Evolutionary conservation across 2,888 invertebrate species (phyloP).

Genomic region (Drosophila paucipuncta): DNA sequence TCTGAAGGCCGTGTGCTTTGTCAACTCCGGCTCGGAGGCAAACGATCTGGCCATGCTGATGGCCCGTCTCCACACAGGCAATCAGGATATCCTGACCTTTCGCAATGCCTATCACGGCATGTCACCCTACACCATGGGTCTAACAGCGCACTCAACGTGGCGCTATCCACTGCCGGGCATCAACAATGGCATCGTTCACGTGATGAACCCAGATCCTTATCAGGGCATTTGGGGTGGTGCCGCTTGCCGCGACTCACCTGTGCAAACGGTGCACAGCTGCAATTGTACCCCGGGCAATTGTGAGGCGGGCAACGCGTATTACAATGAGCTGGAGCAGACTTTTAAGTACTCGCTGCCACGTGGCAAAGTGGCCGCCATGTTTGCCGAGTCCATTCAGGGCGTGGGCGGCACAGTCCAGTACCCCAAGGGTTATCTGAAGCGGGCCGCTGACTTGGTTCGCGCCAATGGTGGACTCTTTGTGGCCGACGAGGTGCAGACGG

Average conservation of each 20-base stretch:
- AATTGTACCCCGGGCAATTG: constrained; percentile 89
- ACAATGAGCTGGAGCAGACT: constrained; percentile 90
- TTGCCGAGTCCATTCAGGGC: constrained; percentile 98
- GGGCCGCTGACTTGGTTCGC: constrained; percentile 91
- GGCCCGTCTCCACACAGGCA: constrained; percentile 93
- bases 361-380: constrained; percentile 93
- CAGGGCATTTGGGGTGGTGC: constrained; percentile 96
- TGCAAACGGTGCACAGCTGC: constrained; percentile 90
- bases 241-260: constrained; percentile 94
- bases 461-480: constrained; percentile 95
- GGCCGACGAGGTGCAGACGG: constrained; percentile 98
- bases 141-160: constrained; percentile 93
- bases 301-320: constrained; percentile 91
- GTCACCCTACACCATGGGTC: constrained; percentile 93
- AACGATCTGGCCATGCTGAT: constrained; percentile 97
- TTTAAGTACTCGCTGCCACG: constrained; percentile 92
- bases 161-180: constrained; percentile 90
- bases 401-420: constrained; percentile 97
- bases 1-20: constrained; percentile 95
- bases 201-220: constrained; percentile 97
- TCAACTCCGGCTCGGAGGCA: constrained; percentile 98
- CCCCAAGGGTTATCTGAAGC: constrained; percentile 93
- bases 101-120: constrained; percentile 97
- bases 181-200: constrained; percentile 92
- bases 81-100: constrained; percentile 93